Base-by-base conservation (phyloP, 2,888 invertebrate genomes). In the Cloeon dipterum region DNA sequence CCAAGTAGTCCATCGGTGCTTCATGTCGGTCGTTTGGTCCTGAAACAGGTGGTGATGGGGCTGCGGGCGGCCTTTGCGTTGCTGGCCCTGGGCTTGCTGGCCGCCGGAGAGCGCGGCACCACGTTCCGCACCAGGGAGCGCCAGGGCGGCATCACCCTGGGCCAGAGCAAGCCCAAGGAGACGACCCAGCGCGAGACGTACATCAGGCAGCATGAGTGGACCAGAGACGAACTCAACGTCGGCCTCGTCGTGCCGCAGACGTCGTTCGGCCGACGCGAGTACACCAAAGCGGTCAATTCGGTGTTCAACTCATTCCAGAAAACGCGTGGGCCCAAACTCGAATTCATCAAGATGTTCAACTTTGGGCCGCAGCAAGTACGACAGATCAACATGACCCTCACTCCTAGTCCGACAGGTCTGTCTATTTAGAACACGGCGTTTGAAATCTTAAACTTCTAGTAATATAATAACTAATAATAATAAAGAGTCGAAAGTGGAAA, bases 181-280 rank as follows among this genome's bases (percentile, higher is more conserved):
- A 26, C 34, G 36, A 36, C 36, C 35, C 40, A 10, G 26, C 36
- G 20, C 35, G 41, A 29, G 34, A 41, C 32, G 39, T 29, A 29
- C n/a, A 37, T 26, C 19, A 11, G 32, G 38, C 25, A 20, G 11
- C 35, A 26, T 36, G 21, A 20, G 3, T 34, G 37, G 37, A 37
- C 13, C 34, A 42, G 41, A 5, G 29, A 36, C 33, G 45, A 43
- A 34, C 50, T 68, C 37, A 62, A 62, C 45, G 58, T 78, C 45
- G 79, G 78, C 32, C 66, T 79, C 52, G 70, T 79, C 44, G 70
- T 79, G 46, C 79, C 81, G 8, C 70, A 75, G 52, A 77, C 75
- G 51, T 68, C 70, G 44, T 81, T 79, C 53, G 74, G 74, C 44
- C 69, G 66, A 42, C 63, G 76, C 5, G 73, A 72, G 47, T 77